phyloP scores from a whole-genome alignment of 1,140 invertebrate genomes.

The Neodiprion virginianus region DNA sequence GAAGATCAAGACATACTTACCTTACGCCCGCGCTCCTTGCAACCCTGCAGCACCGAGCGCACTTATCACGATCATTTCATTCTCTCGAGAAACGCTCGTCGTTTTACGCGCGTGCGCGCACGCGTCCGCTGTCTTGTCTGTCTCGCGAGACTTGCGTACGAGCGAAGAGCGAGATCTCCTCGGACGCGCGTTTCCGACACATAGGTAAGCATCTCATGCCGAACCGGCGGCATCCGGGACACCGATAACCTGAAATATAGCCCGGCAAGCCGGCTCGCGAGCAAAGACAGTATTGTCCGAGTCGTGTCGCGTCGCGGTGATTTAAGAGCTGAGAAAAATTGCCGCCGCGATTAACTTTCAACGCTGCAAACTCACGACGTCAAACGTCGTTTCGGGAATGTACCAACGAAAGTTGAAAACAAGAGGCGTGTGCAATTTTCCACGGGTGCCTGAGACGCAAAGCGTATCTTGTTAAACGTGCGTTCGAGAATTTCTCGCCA shows the following conservation, averaged over 20 bases:
- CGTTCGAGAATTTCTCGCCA: too few relatives aligned
- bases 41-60: neutral
- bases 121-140: neutral
- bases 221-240: neutral
- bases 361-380: too few relatives aligned
- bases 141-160: neutral
- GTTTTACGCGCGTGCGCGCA: neutral
- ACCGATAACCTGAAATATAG: neutral
- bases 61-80: neutral
- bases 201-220: neutral
- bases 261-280: neutral
- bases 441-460: too few relatives aligned
- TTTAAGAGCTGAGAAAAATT: too few relatives aligned
- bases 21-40: neutral
- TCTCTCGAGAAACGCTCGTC: too few relatives aligned
- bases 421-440: too few relatives aligned
- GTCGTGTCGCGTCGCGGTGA: too few relatives aligned
- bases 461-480: too few relatives aligned
- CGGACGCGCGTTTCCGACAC: neutral
- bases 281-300: neutral
- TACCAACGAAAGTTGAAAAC: too few relatives aligned
- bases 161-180: neutral
- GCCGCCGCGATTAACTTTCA: too few relatives aligned
- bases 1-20: conserved; percentile 52
- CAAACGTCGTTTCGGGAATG: too few relatives aligned